Evolutionary conservation across 1,140 invertebrate genomes (phyloP).

Genomic region (Calosoma granatense): DNA sequence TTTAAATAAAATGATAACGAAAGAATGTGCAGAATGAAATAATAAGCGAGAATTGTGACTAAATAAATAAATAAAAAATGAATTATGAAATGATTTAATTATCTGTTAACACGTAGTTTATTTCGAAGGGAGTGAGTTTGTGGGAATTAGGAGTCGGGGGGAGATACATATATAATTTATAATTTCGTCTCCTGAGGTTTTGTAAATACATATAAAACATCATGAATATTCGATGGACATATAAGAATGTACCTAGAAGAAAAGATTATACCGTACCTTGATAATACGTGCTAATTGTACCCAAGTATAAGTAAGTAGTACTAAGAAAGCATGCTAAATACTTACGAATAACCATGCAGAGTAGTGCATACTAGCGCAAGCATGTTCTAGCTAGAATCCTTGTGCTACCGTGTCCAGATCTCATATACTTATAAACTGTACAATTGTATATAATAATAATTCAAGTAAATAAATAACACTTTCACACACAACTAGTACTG

Average conservation of each 20-base stretch:
- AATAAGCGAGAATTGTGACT: background rate
- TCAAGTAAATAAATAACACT: too few species aligned
- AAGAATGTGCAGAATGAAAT: too few species aligned
- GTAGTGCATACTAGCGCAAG: background rate
- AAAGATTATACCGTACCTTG: background rate
- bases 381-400: too few species aligned
- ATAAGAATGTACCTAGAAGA: too few species aligned
- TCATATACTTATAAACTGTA: too few species aligned
- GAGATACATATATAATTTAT: background rate
- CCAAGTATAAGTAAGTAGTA: background rate
- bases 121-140: too few species aligned
- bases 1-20: too few species aligned
- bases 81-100: background rate
- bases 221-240: too few species aligned
- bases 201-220: background rate
- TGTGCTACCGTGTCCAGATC: too few species aligned
- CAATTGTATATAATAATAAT: too few species aligned
- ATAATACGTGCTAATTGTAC: background rate
- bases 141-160: background rate
- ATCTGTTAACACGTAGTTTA: too few species aligned
- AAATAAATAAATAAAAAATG: background rate
- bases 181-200: slow-evolving; percentile 1
- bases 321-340: background rate
- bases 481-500: too few species aligned
- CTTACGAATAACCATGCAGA: background rate